Percentiles rank a stretch among this genome's conserved stretches.
phyloP scores from a whole-genome alignment of 2,797 vertebrate genomes.

The Lithobates pipiens region DNA sequence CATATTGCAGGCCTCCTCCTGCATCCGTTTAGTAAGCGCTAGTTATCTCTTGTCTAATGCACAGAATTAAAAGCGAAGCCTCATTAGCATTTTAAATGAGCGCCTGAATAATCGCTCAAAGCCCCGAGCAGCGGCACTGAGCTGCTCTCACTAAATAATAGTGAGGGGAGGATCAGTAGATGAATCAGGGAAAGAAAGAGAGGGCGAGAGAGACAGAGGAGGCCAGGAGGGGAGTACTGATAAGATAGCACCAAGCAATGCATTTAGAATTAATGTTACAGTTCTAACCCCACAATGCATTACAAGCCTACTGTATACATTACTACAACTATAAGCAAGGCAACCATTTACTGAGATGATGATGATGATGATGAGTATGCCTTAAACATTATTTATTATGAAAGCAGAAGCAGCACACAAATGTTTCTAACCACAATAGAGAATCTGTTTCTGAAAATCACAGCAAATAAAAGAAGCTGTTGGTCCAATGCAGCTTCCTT shows the following conservation, averaged over 20 bases:
- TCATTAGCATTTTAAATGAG: slow-evolving; percentile 65
- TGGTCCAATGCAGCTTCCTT: too few relatives aligned
- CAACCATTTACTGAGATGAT: background rate
- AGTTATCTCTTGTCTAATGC: slow-evolving; percentile 59
- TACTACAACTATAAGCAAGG: background rate
- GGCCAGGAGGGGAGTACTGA: slow-evolving; percentile 5
- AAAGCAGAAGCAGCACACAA: background rate
- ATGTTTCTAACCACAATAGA: background rate
- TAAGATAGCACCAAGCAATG: slow-evolving; percentile 34
- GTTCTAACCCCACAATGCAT: background rate
- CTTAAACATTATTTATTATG: background rate
- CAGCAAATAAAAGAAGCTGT: too few relatives aligned
- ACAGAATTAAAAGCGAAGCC: slow-evolving; percentile 59
- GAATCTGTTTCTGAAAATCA: too few relatives aligned
- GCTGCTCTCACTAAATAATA: slow-evolving; percentile 56
- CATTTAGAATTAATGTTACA: slow-evolving; percentile 7
- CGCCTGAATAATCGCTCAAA: slow-evolving; percentile 58
- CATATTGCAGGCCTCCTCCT: slow-evolving; percentile 57
- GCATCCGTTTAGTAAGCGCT: slow-evolving; percentile 45
- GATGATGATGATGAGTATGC: background rate
- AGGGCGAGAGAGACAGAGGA: background rate
- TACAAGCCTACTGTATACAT: slow-evolving; percentile 10
- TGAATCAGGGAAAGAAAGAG: slow-evolving; percentile 27
- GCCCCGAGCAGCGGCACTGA: slow-evolving; percentile 39
- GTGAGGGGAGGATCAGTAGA: slow-evolving; percentile 39